Conservation (phyloP, 2,888 invertebrate genomes). For the Drosophila paramelanica region DNA sequence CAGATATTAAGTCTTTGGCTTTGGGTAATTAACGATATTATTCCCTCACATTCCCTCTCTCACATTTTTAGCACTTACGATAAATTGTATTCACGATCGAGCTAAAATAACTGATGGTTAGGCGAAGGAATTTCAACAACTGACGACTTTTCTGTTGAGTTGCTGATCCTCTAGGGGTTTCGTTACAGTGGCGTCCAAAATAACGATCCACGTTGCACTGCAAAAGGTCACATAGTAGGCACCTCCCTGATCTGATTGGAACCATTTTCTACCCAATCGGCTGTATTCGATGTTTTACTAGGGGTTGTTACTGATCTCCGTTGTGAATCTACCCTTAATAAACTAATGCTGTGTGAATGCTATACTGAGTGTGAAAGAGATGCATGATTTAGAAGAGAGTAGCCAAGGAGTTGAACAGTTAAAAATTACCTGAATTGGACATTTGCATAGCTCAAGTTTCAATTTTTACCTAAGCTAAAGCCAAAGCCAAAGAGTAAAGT, state of each 20-base stretch:
- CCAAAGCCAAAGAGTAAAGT: background rate
- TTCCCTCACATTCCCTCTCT: too few relatives aligned
- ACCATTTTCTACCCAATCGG: slow-evolving; percentile 48
- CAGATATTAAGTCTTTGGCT: too few relatives aligned
- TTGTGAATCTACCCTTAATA: slow-evolving; percentile 53
- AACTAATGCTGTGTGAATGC: background rate
- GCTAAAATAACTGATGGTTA: slow-evolving; percentile 13
- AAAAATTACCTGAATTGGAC: background rate
- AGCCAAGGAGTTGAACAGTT: background rate
- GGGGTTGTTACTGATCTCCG: slow-evolving; percentile 60
- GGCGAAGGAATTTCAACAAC: slow-evolving; percentile 46
- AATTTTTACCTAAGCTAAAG: slow-evolving; percentile 4
- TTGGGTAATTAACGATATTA: too few relatives aligned
- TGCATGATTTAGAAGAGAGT: background rate
- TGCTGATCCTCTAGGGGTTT: slow-evolving; percentile 3
- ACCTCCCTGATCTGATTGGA: slow-evolving; percentile 73
- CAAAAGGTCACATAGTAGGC: slow-evolving; percentile 58
- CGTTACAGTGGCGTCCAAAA: slow-evolving; percentile 60
- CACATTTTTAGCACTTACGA: background rate
- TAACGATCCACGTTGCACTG: slow-evolving; percentile 17
- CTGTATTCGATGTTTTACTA: background rate
- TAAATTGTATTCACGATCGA: slow-evolving; percentile 11
- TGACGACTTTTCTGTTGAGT: slow-evolving; percentile 26
- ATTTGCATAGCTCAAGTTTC: slow-evolving; percentile 28
- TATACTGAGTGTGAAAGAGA: slow-evolving; percentile 12